Evolutionary conservation across 2,888 invertebrate genomes (phyloP).

Genomic region (Pterobdella sp.): DNA sequence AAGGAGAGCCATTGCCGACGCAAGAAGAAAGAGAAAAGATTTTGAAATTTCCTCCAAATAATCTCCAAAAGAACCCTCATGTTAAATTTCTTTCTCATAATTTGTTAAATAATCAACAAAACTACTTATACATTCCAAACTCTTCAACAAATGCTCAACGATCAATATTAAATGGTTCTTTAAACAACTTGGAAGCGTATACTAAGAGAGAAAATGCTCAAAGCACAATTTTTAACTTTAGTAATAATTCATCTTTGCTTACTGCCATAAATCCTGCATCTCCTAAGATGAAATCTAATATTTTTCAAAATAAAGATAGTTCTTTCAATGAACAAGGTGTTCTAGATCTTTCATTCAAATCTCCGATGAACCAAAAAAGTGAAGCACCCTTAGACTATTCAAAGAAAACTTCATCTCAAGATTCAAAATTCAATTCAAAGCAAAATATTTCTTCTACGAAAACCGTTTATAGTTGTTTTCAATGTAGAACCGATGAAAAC

Average conservation of each 20-base stretch:
- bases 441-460: slow-evolving; percentile 38
- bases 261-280: not conserved
- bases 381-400: slow-evolving; percentile 42
- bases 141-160: not conserved
- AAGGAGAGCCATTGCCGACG: slow-evolving; percentile 40
- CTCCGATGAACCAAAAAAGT: slow-evolving; percentile 5
- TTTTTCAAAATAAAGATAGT: not conserved
- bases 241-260: not conserved
- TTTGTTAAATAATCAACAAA: not conserved
- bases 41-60: slow-evolving; percentile 21
- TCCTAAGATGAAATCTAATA: not conserved
- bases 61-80: slow-evolving; percentile 28
- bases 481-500: slow-evolving; percentile 46
- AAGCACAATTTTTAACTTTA: not conserved
- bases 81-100: slow-evolving; percentile 15
- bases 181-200: not conserved
- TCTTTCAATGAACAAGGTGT: slow-evolving; percentile 18
- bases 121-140: not conserved
- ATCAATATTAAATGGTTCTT: not conserved
- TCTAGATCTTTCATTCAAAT: slow-evolving; percentile 34
- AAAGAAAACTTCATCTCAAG: slow-evolving; percentile 31
- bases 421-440: not conserved
- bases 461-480: slow-evolving; percentile 45
- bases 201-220: not conserved
- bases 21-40: slow-evolving; percentile 23